phyloP scores from a whole-genome alignment of 2,797 vertebrate genomes.

The Karalla daura region DNA sequence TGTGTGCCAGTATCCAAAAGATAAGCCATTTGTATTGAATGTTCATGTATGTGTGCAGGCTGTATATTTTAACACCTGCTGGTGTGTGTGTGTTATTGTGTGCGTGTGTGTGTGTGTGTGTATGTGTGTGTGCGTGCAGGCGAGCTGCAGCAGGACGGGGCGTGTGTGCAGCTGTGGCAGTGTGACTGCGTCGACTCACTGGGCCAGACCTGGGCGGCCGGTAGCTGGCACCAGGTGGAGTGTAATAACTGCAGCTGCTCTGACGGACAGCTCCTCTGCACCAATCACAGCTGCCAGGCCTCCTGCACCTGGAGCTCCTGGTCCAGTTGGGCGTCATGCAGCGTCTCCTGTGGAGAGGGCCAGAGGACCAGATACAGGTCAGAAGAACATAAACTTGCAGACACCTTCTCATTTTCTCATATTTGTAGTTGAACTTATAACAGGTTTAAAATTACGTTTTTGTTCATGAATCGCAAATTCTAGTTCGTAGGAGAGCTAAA shows the following conservation, averaged over 20 bases:
- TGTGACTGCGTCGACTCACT: conserved; percentile 88
- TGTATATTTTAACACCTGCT: no score
- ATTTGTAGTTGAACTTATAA: background rate
- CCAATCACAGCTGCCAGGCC: conserved; percentile 79
- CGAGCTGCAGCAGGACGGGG: conserved; percentile 84
- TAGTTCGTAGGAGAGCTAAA: no score
- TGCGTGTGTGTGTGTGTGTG: no score
- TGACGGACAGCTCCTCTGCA: conserved; percentile 85
- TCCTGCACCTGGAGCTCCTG: conserved; percentile 89
- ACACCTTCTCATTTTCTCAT: no score
- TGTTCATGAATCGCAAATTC: background rate
- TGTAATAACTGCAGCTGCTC: conserved; percentile 91
- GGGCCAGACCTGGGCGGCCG: conserved; percentile 87
- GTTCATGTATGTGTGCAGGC: background rate
- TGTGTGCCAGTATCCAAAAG: conserved; percentile 3
- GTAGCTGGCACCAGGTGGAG: conserved; percentile 83
- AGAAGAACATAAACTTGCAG: background rate
- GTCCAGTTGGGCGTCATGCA: conserved; percentile 90
- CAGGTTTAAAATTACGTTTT: background rate
- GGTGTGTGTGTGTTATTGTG: no score
- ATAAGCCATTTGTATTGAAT: conserved; percentile 4
- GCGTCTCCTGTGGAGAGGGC: conserved; percentile 84
- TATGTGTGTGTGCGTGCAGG: conserved; percentile 70
- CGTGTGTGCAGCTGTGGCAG: conserved; percentile 86
- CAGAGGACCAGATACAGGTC: conserved; percentile 90